Base-by-base conservation (phyloP, 2,113 vertebrate species). In the Cebus imitator region DNA sequence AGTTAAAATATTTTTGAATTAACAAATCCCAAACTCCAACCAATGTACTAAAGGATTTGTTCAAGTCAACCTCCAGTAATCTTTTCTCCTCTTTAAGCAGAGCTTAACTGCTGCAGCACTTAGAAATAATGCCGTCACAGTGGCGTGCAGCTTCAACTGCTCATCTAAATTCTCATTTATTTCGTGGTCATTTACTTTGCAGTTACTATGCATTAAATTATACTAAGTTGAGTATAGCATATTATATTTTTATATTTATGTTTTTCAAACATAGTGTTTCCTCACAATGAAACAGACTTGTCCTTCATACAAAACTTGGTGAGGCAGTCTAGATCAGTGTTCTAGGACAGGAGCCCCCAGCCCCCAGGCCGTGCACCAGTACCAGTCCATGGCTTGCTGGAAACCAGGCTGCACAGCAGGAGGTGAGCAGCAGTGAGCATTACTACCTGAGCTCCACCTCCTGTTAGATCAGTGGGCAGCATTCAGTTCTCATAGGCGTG, bases 1-100 rank as follows among this genome's bases (percentile, higher is more conserved):
- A 85, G 70, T 88, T 80, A 82, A 78, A 75, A 76, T 57, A 40
- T 78, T 91, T 95, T 96, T 91, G 21, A 97, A 95, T 81, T 78
- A 25, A 72, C 25, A 73, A 90, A 61, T 43, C 17, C 14, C 40
- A 48, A 94, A 37, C 23, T 85, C 70, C 40, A 85, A 52, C 10
- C 40, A 64, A 50, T 50, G 16, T 81, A 6, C 76, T 68, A 61
- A 85, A 93, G 37, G 32, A 93, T 50, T 90, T 93, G 37, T 8
- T 79, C 8, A 84, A 50, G 66, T 13, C 66, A 27, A 87, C 20
- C 85, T 40, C 12, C 32, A 66, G 27, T 68, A 32, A 91, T 58
- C 13, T 70, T 80, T 78, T 78, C 55, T 85, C 86, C 12, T 79
- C 30, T 76, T 61, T 40, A 79, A 68, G 40, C 32, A 21, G 37